phyloP scores from a whole-genome alignment of 2,797 vertebrate species.

The Thripadectes ignobilis region DNA sequence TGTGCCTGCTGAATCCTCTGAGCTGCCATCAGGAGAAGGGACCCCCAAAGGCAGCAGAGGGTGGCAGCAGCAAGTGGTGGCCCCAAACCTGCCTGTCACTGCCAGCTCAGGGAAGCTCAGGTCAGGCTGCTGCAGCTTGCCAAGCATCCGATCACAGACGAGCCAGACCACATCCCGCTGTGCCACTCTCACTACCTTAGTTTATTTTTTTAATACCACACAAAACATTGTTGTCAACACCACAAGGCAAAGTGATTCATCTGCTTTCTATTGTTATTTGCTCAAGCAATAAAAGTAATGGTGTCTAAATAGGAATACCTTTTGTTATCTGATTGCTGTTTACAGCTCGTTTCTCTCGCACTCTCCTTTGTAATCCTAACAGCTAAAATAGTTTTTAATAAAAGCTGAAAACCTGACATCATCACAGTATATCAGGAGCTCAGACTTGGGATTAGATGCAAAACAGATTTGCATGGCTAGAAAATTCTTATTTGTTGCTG shows the following conservation, averaged over 20 bases:
- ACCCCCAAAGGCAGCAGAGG: not conserved
- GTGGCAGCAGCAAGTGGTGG: not conserved
- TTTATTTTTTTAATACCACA: not conserved
- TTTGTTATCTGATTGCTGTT: not conserved
- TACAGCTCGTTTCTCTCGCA: not conserved
- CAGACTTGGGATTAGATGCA: not conserved
- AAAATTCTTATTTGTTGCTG: not conserved
- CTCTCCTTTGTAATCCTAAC: not conserved
- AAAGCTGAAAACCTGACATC: not conserved
- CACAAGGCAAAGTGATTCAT: not conserved
- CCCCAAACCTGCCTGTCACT: not conserved
- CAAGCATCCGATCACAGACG: accelerated
- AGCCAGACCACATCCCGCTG: accelerated
- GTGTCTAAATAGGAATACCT: not conserved
- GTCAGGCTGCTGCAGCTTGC: accelerated
- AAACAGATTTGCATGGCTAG: not conserved
- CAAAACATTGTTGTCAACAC: not conserved
- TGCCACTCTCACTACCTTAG: not conserved
- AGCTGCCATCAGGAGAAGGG: not conserved
- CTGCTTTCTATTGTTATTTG: not conserved
- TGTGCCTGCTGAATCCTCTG: accelerated
- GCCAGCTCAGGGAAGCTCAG: not conserved
- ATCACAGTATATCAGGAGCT: not conserved
- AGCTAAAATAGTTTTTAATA: not conserved
- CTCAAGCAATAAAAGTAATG: not conserved